Conservation (phyloP, 2,113 vertebrate genomes). For the Lipotes vexillifer region DNA sequence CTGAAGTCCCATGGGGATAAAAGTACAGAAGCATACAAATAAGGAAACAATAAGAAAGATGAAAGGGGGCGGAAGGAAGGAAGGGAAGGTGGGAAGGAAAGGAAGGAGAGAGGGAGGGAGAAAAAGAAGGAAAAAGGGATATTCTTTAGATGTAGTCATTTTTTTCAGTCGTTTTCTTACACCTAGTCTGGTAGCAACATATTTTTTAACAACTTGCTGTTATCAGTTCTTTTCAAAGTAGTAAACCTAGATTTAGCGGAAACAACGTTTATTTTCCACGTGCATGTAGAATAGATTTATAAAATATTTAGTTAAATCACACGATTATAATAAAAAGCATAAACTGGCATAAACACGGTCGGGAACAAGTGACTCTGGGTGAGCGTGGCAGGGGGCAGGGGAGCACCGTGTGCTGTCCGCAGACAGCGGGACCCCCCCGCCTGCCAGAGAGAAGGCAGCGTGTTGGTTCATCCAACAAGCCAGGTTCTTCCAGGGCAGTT, state of each 20-base stretch:
- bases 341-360: no score
- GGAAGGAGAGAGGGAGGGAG: background rate
- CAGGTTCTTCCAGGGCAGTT: background rate
- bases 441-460: background rate
- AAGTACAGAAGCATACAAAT: fast-evolving
- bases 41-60: background rate
- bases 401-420: fast-evolving
- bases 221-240: background rate
- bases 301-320: background rate
- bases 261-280: background rate
- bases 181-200: background rate
- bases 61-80: background rate
- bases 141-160: background rate
- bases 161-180: background rate
- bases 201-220: background rate
- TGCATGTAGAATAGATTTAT: background rate
- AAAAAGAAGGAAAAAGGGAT: background rate
- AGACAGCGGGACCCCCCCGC: background rate
- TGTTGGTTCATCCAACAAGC: background rate
- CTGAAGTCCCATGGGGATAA: no score
- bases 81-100: no score
- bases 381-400: fast-evolving
- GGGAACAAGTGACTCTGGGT: background rate
- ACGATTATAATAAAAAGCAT: no score
- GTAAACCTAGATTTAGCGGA: background rate